Conservation (phyloP, 2,113 vertebrate species). For the Xiphorhynchus elegans region DNA sequence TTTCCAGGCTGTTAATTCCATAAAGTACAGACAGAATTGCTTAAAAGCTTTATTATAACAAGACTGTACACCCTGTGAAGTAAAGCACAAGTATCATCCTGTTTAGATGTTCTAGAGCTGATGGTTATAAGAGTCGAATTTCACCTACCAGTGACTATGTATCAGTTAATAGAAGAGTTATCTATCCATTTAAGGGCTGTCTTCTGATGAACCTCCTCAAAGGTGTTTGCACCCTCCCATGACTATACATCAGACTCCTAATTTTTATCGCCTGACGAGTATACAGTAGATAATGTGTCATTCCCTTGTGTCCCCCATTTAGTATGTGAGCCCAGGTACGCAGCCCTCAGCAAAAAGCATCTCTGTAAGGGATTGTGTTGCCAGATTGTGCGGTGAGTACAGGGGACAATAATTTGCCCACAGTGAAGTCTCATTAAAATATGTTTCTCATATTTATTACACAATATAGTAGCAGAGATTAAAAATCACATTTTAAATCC, state of each 20-base stretch:
- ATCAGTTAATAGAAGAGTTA: neutral
- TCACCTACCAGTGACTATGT: neutral
- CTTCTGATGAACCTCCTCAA: neutral
- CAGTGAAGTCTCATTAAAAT: neutral
- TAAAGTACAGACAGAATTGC: neutral
- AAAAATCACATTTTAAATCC: neutral
- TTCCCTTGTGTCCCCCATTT: neutral
- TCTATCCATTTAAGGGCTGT: neutral
- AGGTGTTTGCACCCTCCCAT: neutral
- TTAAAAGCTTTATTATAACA: neutral
- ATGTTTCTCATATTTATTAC: neutral
- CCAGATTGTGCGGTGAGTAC: neutral
- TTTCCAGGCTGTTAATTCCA: neutral
- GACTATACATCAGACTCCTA: neutral
- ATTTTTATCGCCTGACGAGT: neutral
- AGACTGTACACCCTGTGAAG: neutral
- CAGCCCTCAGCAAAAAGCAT: neutral
- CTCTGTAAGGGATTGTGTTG: neutral
- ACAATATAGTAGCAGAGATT: neutral
- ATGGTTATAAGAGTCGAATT: neutral
- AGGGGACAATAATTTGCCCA: neutral
- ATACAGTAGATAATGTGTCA: neutral
- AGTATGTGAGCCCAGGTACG: neutral
- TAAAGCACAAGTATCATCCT: neutral
- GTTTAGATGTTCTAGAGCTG: neutral